Evolutionary conservation across 2,888 invertebrate species (phyloP).

Genomic region (Cephus nigrinus): DNA sequence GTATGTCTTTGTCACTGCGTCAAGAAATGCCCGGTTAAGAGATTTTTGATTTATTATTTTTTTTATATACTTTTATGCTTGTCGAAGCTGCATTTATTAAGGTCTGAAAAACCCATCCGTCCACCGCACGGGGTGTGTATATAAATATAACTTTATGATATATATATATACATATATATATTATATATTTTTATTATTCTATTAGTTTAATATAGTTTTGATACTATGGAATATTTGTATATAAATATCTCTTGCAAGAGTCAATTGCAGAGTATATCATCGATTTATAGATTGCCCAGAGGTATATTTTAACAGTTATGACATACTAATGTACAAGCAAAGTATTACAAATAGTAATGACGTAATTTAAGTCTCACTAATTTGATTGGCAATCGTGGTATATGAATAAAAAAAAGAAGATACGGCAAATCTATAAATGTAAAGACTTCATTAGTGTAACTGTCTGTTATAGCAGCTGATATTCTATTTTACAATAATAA

Average conservation of each 20-base stretch:
- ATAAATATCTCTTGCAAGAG: background rate
- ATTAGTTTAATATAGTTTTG: background rate
- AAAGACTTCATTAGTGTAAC: background rate
- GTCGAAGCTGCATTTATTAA: background rate
- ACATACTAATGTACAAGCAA: background rate
- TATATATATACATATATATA: background rate
- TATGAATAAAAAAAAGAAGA: background rate
- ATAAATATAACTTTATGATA: background rate
- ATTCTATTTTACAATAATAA: background rate
- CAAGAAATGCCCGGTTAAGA: background rate
- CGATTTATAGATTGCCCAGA: background rate
- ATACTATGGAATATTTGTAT: background rate
- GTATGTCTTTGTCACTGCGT: background rate
- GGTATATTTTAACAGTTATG: background rate
- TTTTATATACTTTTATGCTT: background rate
- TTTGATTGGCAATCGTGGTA: background rate
- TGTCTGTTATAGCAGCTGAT: background rate
- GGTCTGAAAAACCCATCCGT: conserved; percentile 1
- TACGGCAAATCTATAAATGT: background rate
- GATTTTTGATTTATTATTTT: background rate
- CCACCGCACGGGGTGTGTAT: background rate
- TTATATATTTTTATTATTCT: background rate
- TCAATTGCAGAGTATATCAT: background rate
- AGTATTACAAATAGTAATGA: background rate
- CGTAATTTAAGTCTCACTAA: background rate